Base-by-base conservation (phyloP, 2,113 vertebrate species). In the Oriolus oriolus region DNA sequence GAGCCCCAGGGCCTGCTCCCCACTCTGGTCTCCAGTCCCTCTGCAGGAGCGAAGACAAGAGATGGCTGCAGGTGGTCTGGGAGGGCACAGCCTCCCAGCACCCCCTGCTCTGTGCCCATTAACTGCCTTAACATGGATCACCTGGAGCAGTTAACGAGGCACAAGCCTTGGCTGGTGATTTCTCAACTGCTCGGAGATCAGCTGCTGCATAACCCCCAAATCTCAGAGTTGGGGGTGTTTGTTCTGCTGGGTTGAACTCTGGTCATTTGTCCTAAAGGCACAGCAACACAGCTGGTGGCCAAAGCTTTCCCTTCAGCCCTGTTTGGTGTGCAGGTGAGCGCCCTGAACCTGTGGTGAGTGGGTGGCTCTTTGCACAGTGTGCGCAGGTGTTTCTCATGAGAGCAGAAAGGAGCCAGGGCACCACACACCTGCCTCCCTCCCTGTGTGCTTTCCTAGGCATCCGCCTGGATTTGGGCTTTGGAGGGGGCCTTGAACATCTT, bases 1-100 rank as follows among this genome's bases (percentile, higher is more conserved):
- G 1, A 30, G 6, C 1, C 1, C 3, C 42, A 19, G 14, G 0
- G 0, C 2, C 68, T 33, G 6, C 37, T 13, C 35, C 63, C 7
- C 0, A 0, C n/a, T 7, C 10, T 0, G 0, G 1, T 7, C 28
- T 45, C 7, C 31, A 9, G 3, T 3, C 4, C 6, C 22, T 9
- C 9, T 11, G 13, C 4, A 35, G 28, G 63, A 90, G 16, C 11
- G n/a, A 24, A 35, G 5, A 24, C 39, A 17, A 49, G 5, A 42
- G 24, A 18, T 1, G 0, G 6, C 28, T 21, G 3, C 74, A 76
- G 44, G 24, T 31, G 49, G 3, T 13, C 31, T 26, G 28, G 9
- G 49, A 65, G 63, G 14, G 37, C 50, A 53, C 42, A 16, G 39
- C 18, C n/a, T 30, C 23, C 47, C 52, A n/a, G 16, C 21, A 12